Conservation (phyloP, 2,797 vertebrate species). For the Ctenosaura bakeri region DNA sequence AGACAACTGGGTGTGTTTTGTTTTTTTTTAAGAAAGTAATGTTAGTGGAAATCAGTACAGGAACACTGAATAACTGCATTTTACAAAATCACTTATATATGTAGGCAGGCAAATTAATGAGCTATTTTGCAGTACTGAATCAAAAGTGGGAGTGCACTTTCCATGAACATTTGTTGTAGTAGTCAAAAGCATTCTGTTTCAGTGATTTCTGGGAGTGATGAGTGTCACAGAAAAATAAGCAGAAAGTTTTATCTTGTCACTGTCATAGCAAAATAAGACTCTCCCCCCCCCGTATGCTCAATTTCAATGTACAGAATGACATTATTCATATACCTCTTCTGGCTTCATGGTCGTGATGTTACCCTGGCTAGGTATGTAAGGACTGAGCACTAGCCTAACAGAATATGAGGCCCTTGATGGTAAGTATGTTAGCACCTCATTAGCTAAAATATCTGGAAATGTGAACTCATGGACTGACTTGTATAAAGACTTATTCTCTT, state of each 20-base stretch:
- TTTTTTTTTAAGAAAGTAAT: slow-evolving; percentile 31
- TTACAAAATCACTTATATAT: not conserved
- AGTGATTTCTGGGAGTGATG: not conserved
- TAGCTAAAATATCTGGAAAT: too few relatives aligned
- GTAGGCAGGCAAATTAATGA: not conserved
- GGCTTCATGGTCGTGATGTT: not conserved
- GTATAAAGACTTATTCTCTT: too few relatives aligned
- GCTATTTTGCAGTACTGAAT: not conserved
- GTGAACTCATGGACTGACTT: too few relatives aligned
- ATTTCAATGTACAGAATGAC: not conserved
- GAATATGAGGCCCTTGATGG: too few relatives aligned
- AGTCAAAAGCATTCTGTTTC: not conserved
- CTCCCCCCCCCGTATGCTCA: not conserved
- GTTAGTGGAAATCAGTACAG: slow-evolving; percentile 56
- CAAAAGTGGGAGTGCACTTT: not conserved
- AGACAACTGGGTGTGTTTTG: too few relatives aligned
- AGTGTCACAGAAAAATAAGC: not conserved
- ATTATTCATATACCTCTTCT: not conserved
- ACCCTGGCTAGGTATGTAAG: too few relatives aligned
- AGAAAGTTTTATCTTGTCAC: not conserved
- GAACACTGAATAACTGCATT: slow-evolving; percentile 24
- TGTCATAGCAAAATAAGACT: not conserved
- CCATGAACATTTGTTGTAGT: not conserved
- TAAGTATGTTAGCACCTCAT: too few relatives aligned
- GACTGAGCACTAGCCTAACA: too few relatives aligned